These are phyloP conservation scores for Leptopilina boulardi DNA, from an alignment of 1,140 invertebrate species.

Conservation along the genomic window DNA sequence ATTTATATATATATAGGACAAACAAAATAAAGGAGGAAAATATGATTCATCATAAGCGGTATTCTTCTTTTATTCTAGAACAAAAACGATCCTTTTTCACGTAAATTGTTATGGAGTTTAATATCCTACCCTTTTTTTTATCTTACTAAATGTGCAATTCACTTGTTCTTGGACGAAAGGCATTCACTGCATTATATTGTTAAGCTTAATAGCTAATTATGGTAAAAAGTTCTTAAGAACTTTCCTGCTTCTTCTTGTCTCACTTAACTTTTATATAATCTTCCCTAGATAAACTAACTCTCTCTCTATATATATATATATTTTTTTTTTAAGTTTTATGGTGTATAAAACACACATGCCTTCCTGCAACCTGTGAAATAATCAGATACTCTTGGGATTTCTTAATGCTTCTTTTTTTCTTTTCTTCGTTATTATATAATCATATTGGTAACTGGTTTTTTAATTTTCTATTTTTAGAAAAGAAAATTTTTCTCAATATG, in stretches of 20 bases:
- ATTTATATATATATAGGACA: not conserved
- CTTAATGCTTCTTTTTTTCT: not conserved
- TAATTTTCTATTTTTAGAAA: conserved; percentile 10
- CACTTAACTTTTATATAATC: conserved; percentile 16
- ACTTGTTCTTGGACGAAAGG: conserved; percentile 41
- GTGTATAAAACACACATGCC: not conserved
- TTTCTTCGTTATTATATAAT: not conserved
- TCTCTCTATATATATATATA: not conserved
- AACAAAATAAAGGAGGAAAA: not conserved
- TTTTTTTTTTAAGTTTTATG: not conserved
- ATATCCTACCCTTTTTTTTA: conserved; percentile 37
- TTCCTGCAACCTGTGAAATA: not conserved
- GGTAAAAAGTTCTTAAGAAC: conserved; percentile 50
- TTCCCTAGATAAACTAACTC: not conserved
- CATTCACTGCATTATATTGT: conserved; percentile 45
- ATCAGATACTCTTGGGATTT: conserved; percentile 1
- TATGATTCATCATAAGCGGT: not conserved
- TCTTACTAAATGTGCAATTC: conserved; percentile 39
- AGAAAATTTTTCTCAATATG: too few species aligned
- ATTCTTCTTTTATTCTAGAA: conserved; percentile 44
- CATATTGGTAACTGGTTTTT: not conserved
- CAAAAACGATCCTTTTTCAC: conserved; percentile 18
- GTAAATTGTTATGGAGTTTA: conserved; percentile 45
- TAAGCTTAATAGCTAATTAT: conserved; percentile 58
- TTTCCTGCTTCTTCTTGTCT: conserved; percentile 34